These are phyloP conservation scores for Microctonus aethiopoides DNA, from an alignment of 2,888 invertebrate genomes.

Conservation along the genomic window DNA sequence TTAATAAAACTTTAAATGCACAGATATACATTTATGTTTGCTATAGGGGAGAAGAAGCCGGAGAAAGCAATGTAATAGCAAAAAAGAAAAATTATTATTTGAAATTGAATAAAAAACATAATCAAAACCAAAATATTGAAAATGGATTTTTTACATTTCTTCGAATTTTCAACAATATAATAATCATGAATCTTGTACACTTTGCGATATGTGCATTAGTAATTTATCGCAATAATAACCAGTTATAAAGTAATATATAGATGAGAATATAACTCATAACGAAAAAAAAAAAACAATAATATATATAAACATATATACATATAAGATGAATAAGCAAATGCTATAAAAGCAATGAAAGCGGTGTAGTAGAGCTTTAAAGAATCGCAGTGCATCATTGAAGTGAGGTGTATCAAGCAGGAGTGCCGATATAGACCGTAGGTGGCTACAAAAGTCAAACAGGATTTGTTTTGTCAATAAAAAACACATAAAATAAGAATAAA, in stretches of 20 bases:
- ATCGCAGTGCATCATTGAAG: constrained; percentile 48
- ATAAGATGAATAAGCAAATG: not conserved
- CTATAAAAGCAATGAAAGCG: constrained; percentile 28
- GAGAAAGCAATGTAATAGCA: not conserved
- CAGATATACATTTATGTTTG: not conserved
- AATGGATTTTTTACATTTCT: no score
- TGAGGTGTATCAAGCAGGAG: constrained; percentile 50
- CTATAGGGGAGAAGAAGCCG: not conserved
- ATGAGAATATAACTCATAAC: constrained; percentile 4
- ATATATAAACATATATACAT: not conserved
- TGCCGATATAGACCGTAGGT: constrained; percentile 50
- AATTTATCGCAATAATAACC: no score
- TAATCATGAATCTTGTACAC: not conserved
- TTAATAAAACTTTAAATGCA: not conserved
- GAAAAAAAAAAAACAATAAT: not conserved
- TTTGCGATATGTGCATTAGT: no score
- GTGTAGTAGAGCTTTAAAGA: constrained; percentile 43
- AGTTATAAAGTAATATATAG: not conserved
- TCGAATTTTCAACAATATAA: no score
- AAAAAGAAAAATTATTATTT: not conserved
- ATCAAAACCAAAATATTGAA: not conserved
- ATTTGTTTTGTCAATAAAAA: constrained; percentile 32
- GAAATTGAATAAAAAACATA: not conserved
- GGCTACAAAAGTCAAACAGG: constrained; percentile 54
- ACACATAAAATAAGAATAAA: not conserved